Percentiles rank a stretch among this genome's conserved stretches.
Evolutionary conservation across 2,888 invertebrate genomes (phyloP).

Genomic region (Melinaea menophilus): DNA sequence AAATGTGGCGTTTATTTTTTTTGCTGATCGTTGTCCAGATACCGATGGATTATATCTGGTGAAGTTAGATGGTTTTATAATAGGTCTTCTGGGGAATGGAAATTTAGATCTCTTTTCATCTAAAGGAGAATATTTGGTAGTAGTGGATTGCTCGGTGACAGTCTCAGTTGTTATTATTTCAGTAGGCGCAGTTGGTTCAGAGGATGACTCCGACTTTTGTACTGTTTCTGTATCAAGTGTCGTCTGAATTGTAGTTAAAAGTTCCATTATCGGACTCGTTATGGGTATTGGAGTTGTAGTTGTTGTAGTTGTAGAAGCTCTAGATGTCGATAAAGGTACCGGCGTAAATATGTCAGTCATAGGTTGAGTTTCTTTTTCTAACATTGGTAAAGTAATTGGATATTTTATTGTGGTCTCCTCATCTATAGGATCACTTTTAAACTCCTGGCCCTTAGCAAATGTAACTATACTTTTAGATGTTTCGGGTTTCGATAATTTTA

Average conservation of each 20-base stretch:
- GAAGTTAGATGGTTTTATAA: constrained; percentile 55
- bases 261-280: constrained; percentile 32
- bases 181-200: constrained; percentile 32
- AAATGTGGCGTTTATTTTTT: constrained; percentile 53
- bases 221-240: constrained; percentile 7
- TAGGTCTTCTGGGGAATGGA: constrained; percentile 61
- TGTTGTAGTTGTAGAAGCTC: constrained; percentile 42
- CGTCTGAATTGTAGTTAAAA: constrained; percentile 29
- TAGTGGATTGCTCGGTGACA: constrained; percentile 53
- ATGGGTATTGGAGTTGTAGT: constrained; percentile 36
- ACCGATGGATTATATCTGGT: constrained; percentile 44
- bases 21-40: constrained; percentile 38
- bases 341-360: constrained; percentile 38
- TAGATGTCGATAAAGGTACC: constrained; percentile 37
- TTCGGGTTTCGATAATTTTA: constrained; percentile 56
- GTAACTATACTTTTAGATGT: constrained; percentile 57
- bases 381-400: constrained; percentile 49
- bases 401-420: constrained; percentile 49
- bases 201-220: constrained; percentile 33
- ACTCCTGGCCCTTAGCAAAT: constrained; percentile 65
- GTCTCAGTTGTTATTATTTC: constrained; percentile 30
- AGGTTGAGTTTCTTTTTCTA: constrained; percentile 33
- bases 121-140: constrained; percentile 49
- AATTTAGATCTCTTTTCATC: constrained; percentile 64
- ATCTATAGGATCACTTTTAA: constrained; percentile 49